Conservation (phyloP, 1,140 invertebrate species). For the Oryzaephilus surinamensis region DNA sequence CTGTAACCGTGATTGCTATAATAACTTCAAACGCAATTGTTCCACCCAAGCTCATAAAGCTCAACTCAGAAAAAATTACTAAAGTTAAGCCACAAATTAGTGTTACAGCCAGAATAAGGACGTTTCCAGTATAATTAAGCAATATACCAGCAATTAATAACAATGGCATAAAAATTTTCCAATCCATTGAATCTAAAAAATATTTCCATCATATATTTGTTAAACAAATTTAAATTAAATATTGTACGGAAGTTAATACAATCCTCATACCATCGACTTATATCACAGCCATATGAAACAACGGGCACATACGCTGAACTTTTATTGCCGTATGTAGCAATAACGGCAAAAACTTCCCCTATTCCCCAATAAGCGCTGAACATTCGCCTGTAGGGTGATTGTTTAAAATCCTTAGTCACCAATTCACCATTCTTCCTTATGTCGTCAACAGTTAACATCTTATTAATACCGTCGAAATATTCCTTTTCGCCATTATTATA, state of each 20-base stretch:
- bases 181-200: slow-evolving; percentile 38
- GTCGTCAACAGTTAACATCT: slow-evolving; percentile 49
- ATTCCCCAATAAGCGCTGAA: slow-evolving; percentile 53
- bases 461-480: slow-evolving; percentile 51
- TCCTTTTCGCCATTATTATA: slow-evolving; percentile 41
- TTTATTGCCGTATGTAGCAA: slow-evolving; percentile 41
- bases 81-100: too few species aligned
- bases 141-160: slow-evolving; percentile 48
- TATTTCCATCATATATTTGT: slow-evolving; percentile 4
- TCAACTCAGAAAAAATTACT: too few species aligned
- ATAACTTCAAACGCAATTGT: too few species aligned
- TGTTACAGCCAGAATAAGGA: too few species aligned
- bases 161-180: slow-evolving; percentile 40
- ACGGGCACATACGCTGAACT: slow-evolving; percentile 55
- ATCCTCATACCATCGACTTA: slow-evolving; percentile 31
- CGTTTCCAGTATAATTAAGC: too few species aligned
- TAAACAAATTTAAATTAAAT: slow-evolving; percentile 7
- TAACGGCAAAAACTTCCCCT: slow-evolving; percentile 49
- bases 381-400: slow-evolving; percentile 14
- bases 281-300: slow-evolving; percentile 53
- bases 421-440: slow-evolving; percentile 44
- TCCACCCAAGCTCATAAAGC: too few species aligned
- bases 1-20: too few species aligned
- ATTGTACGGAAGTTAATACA: too few species aligned
- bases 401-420: slow-evolving; percentile 34